Evolutionary conservation across 2,113 vertebrate species (phyloP), one percentile per base, ranked within the genome.

Genomic region (Melospiza georgiana): DNA sequence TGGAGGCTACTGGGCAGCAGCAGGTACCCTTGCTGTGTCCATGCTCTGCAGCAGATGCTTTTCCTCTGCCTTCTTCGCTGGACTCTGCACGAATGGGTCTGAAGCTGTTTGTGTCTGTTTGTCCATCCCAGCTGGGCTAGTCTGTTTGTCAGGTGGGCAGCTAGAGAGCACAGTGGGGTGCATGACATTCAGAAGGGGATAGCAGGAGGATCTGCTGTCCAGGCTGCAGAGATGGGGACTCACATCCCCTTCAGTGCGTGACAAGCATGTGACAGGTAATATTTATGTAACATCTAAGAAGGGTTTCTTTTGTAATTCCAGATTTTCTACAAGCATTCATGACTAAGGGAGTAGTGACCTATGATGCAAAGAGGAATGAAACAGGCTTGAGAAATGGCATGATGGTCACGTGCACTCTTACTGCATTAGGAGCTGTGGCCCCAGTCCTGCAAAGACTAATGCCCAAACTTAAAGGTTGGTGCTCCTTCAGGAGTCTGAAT

Each of bases 11-110:
- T 61, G 2, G 1, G 28, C 25, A 12, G 58, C 48, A 62, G 52
- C 2, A 2, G n/a, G 22, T 14, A 13, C 12, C 12, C 20, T 55
- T 0, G 0, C 35, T 41, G 3, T 9, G 23, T 35, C 22, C 13
- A 5, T 5, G 4, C 48, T 59, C 77, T 55, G 67, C 31, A 33
- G 31, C 37, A 74, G 11, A 33, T 69, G 35, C 41, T 0, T 1
- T 30, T 22, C 59, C 35, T 86, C 62, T 67, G 24, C 57, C 30
- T 54, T 57, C 25, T 78, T 51, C 11, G 2, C 21, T 31, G 44
- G 16, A 3, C 6, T 43, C 43, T 12, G 39, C 37, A 24, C 0
- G 0, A 54, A 31, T 0, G 1, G 3, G 10, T 15, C 2, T 2
- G 51, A 59, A 67, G 18, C 8, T 39, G 16, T 6, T 69, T 62